Conservation (phyloP, 2,888 invertebrate species). For the Imbricaverruca yamaguchii region DNA sequence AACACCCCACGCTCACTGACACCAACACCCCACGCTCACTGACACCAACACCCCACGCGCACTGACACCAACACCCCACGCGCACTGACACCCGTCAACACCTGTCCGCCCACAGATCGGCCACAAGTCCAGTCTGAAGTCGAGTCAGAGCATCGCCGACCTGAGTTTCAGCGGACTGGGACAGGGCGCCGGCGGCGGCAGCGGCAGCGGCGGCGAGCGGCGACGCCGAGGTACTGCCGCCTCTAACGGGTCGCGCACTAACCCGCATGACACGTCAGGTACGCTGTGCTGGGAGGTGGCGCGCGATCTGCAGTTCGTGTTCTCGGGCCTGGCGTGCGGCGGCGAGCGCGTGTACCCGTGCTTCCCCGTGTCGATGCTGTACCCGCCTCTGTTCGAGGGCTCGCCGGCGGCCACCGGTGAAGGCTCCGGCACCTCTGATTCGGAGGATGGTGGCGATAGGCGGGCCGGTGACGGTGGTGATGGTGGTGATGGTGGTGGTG, state of each 20-base stretch:
- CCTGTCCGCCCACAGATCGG: conserved; percentile 53
- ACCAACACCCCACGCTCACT: too few relatives aligned
- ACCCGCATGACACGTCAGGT: conserved; percentile 6
- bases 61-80: too few relatives aligned
- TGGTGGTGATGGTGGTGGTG: conserved; percentile 40
- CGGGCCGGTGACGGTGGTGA: conserved; percentile 36
- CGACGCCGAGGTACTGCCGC: background rate
- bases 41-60: too few relatives aligned
- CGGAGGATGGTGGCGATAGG: conserved; percentile 44
- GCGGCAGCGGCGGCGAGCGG: background rate
- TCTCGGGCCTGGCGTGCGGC: conserved; percentile 15
- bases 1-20: too few relatives aligned
- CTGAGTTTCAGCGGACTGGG: conserved; percentile 52
- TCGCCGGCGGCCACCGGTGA: conserved; percentile 29
- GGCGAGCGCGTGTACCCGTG: conserved; percentile 19
- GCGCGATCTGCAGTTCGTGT: conserved; percentile 15
- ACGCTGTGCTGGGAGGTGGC: conserved; percentile 4
- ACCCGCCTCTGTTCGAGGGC: conserved; percentile 24
- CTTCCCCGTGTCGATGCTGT: background rate
- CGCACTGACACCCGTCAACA: too few relatives aligned
- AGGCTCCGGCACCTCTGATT: conserved; percentile 39
- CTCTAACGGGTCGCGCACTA: background rate
- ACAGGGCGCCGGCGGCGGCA: conserved; percentile 25
- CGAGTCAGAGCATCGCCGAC: conserved; percentile 80
- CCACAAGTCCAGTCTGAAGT: conserved; percentile 66